phyloP scores from a whole-genome alignment of 2,113 vertebrate species.

The Phrynocephalus versicolor region DNA sequence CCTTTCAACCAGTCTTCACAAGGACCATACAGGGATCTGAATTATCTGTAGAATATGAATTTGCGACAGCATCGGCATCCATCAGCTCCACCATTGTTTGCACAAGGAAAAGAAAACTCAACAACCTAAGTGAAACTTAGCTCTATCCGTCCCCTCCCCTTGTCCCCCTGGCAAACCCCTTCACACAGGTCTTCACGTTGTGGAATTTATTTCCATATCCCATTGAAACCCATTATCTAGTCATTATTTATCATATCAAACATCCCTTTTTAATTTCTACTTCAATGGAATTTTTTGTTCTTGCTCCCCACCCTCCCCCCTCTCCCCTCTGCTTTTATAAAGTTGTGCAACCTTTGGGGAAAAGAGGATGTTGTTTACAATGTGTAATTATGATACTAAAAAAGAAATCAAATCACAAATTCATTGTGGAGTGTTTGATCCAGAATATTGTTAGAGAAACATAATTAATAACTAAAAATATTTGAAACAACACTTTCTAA shows the following conservation, averaged over 20 bases:
- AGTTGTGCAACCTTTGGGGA: slow-evolving; percentile 70
- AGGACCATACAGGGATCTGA: background rate
- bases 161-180: slow-evolving; percentile 21
- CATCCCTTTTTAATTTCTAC: slow-evolving; percentile 76
- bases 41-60: background rate
- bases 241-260: slow-evolving; percentile 82
- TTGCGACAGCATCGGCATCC: background rate
- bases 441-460: slow-evolving; percentile 70
- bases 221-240: slow-evolving; percentile 81
- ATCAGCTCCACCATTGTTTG: slow-evolving; percentile 8
- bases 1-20: background rate
- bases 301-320: slow-evolving; percentile 10
- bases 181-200: slow-evolving; percentile 55
- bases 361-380: slow-evolving; percentile 72
- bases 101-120: slow-evolving; percentile 21
- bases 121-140: slow-evolving; percentile 20
- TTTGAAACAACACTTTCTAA: slow-evolving; percentile 58
- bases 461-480: slow-evolving; percentile 69
- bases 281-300: slow-evolving; percentile 71
- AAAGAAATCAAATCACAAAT: slow-evolving; percentile 69
- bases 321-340: slow-evolving; percentile 64
- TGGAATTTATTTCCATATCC: slow-evolving; percentile 78
- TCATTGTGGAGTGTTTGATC: slow-evolving; percentile 72
- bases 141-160: background rate
- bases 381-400: slow-evolving; percentile 70